Conservation (phyloP, 2,888 invertebrate genomes). For the Trypoxylon attenuatum region DNA sequence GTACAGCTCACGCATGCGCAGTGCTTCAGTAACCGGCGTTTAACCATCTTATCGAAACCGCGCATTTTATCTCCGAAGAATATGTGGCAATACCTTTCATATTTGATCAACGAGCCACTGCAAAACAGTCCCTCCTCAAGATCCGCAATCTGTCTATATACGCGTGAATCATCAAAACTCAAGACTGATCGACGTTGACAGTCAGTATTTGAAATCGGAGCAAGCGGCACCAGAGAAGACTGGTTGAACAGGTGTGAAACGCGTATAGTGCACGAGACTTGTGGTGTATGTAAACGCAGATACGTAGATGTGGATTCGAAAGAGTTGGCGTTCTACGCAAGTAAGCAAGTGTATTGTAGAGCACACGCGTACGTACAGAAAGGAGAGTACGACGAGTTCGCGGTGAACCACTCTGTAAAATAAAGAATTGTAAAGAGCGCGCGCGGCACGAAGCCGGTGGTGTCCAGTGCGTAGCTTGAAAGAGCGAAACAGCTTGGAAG, state of each 20-base stretch:
- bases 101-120: no score
- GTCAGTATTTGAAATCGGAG: not conserved
- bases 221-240: not conserved
- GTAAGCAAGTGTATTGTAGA: not conserved
- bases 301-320: not conserved
- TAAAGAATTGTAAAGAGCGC: constrained; percentile 43
- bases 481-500: not conserved
- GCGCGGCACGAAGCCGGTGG: not conserved
- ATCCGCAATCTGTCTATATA: no score
- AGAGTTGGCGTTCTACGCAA: not conserved
- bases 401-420: constrained; percentile 43
- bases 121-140: no score
- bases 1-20: not conserved
- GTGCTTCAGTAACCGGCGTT: not conserved
- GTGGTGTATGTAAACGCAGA: no score
- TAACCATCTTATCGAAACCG: not conserved
- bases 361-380: not conserved
- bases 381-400: constrained; percentile 28
- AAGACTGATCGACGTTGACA: no score
- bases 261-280: not conserved
- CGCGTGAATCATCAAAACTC: no score
- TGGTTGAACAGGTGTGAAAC: not conserved
- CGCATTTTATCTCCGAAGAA: no score
- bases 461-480: not conserved
- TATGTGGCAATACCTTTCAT: no score